Evolutionary conservation across 1,140 invertebrate genomes (phyloP).

Genomic region (Drosophila trapezifrons): DNA sequence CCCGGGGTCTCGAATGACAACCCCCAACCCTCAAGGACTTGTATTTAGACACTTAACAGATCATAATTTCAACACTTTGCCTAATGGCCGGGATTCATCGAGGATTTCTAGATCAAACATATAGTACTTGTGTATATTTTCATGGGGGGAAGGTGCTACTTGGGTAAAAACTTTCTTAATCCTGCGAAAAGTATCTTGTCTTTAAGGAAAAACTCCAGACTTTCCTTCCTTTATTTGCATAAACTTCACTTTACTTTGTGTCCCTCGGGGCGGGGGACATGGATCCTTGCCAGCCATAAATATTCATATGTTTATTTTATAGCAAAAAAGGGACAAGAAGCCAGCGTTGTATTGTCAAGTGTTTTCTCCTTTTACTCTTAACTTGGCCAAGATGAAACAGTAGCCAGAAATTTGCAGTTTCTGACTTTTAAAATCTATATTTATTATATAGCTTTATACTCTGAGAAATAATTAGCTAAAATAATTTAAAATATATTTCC

Average conservation of each 20-base stretch:
- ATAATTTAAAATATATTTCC: neutral
- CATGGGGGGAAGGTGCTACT: neutral
- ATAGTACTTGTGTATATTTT: too few species aligned
- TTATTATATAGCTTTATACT: neutral
- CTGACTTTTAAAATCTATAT: neutral
- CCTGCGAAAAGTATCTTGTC: conserved; percentile 11
- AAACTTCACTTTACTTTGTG: conserved; percentile 26
- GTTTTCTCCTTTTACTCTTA: neutral
- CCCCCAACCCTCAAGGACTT: conserved; percentile 5
- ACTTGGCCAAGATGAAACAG: conserved; percentile 12
- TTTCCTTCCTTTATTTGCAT: conserved; percentile 28
- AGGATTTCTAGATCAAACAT: conserved; percentile 25
- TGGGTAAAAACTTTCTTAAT: conserved; percentile 24
- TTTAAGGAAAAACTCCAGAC: neutral
- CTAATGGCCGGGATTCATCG: conserved; percentile 43
- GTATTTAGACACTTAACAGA: conserved; percentile 81
- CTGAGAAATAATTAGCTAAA: neutral
- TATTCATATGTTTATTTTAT: conserved; percentile 77
- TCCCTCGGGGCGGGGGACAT: conserved; percentile 4
- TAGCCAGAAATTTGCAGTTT: conserved; percentile 1
- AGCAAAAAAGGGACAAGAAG: conserved; percentile 24
- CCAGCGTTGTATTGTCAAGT: neutral
- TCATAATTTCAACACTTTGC: conserved; percentile 80
- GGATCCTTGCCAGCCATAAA: conserved; percentile 52
- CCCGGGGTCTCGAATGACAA: conserved; percentile 20